Conservation (phyloP, 2,113 vertebrate genomes). For the Malurus alboscapulatus region DNA sequence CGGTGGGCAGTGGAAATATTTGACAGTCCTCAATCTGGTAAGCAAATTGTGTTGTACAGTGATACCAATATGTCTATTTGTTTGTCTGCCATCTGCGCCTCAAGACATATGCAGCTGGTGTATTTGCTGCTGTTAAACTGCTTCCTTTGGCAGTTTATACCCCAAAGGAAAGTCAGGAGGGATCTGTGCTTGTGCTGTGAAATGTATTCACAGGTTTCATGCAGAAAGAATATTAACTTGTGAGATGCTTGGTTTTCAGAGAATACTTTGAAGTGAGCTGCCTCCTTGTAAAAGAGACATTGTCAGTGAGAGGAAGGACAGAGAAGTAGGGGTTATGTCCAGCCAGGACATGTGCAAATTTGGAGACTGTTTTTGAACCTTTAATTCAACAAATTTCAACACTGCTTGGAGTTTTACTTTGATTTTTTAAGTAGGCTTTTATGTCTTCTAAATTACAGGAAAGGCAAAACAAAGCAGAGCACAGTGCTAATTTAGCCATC, state of each 20-base stretch:
- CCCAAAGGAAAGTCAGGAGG: not conserved
- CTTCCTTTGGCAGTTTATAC: not conserved
- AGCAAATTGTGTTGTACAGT: constrained; percentile 45
- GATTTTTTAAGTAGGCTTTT: not conserved
- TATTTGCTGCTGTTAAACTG: constrained; percentile 44
- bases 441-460: not conserved
- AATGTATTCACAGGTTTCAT: not conserved
- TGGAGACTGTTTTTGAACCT: not conserved
- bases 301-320: not conserved
- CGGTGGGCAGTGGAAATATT: constrained; percentile 74
- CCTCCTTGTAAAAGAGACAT: not conserved
- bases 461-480: not conserved
- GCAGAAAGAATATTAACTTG: not conserved
- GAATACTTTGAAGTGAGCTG: not conserved
- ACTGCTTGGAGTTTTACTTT: not conserved
- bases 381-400: not conserved
- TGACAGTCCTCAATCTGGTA: constrained; percentile 82
- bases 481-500: not conserved
- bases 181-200: not conserved
- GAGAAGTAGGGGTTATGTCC: not conserved
- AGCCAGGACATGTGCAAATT: not conserved
- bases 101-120: constrained; percentile 41
- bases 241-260: not conserved
- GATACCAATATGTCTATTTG: constrained; percentile 27
- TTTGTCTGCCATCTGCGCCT: constrained; percentile 44